These are phyloP conservation scores for Calidris pygmaea DNA, from an alignment of 2,113 vertebrate genomes.

Conservation along the genomic window DNA sequence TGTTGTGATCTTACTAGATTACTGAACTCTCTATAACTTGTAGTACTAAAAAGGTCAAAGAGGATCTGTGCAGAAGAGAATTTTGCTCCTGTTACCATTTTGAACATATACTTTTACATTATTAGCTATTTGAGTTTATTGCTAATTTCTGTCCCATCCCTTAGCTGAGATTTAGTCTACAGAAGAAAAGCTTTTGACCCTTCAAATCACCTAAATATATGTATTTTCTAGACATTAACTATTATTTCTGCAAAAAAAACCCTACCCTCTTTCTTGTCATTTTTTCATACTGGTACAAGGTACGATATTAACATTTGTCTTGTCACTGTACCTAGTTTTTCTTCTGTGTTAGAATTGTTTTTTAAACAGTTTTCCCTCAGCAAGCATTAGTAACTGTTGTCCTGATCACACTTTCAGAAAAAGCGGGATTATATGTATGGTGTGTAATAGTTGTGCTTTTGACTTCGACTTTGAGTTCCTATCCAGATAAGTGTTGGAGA, in stretches of 20 bases:
- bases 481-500: background rate
- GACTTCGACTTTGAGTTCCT: background rate
- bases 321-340: background rate
- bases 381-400: background rate
- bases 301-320: background rate
- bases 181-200: background rate
- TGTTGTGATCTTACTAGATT: background rate
- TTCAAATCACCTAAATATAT: background rate
- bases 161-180: background rate
- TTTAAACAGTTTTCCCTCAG: background rate
- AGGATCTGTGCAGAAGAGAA: background rate
- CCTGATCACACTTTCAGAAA: background rate
- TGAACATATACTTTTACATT: background rate
- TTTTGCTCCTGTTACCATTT: background rate
- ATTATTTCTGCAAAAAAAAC: background rate
- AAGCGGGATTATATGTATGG: background rate
- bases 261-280: background rate
- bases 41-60: background rate
- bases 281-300: background rate
- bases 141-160: background rate
- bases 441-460: background rate
- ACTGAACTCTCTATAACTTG: background rate
- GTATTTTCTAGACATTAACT: background rate
- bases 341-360: background rate
- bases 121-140: background rate